Base-by-base conservation (phyloP, 2,797 vertebrate species). In the Ficedula albicollis region DNA sequence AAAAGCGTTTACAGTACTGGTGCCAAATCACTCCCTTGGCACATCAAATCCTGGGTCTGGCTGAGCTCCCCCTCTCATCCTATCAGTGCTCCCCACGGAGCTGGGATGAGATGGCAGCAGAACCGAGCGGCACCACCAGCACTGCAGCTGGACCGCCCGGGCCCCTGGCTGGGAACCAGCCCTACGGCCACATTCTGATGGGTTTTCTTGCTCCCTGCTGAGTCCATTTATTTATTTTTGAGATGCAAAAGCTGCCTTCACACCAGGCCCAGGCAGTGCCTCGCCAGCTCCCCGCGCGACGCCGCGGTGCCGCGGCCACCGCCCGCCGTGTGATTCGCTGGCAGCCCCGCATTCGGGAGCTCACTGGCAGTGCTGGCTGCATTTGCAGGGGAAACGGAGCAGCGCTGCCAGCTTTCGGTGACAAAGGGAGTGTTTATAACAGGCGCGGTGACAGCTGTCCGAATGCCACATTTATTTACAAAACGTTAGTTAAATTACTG, bases 381-480 rank as follows among this genome's bases (percentile, higher is more conserved):
- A 30, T 85, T 96, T 93, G 68, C 96, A 95, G 94, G 79, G 95
- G 94, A 97, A 92, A 62, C 29, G 10, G 94, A 89, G 76, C 23
- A 8, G 80, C 6, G 11, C 93, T 97, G 97, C 96, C 98, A 98
- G 97, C 93, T 94, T 86, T 70, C 54, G 38, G 94, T 93, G 97
- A 98, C 98, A 98, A 98, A 98, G 95, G 96, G 83, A 97, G 91
- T 96, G 95, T 96, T 98, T 97, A 89, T 88, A 95, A 95, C 96
- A 95, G 97, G 98, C 96, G 2, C 5, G 7, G 91, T 97, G 97
- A 98, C 98, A 98, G 97, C 97, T 98, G 98, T 98, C 98, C 95
- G 95, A 97, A 94, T 86, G 96, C 96, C 97, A 98, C 97, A 91
- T 97, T 97, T 98, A 98, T 98, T 98, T 98, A 98, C 97, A 97